A percentile compares a stretch with the other conserved stretches of the same genome.
Evolutionary conservation across 1,140 invertebrate species (phyloP).

Genomic region (Armadillidium nasatum): DNA sequence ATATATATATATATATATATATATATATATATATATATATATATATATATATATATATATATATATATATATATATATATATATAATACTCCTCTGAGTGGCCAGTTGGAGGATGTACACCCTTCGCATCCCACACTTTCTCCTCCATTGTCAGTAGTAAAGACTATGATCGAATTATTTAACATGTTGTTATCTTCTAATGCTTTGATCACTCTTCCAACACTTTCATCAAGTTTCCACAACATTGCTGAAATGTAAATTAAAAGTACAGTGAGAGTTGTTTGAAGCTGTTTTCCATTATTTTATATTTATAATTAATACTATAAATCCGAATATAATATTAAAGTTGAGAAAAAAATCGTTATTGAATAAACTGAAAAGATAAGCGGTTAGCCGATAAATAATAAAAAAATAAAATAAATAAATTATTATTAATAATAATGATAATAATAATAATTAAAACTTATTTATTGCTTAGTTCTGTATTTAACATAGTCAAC

Average conservation of each 20-base stretch:
- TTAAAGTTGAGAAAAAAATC: too few species aligned
- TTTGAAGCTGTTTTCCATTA: too few species aligned
- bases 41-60: constrained; percentile 8
- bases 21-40: constrained; percentile 9
- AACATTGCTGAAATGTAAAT: constrained; percentile 62
- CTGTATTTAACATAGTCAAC: too few species aligned
- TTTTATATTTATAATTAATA: too few species aligned
- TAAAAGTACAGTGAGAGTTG: neutral
- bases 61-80: constrained; percentile 11
- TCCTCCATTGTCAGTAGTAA: constrained; percentile 83
- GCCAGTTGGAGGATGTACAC: constrained; percentile 87
- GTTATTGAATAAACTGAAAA: too few species aligned
- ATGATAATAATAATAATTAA: too few species aligned
- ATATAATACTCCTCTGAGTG: constrained; percentile 66
- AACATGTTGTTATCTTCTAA: constrained; percentile 62
- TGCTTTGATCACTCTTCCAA: constrained; percentile 68
- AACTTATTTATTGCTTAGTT: too few species aligned
- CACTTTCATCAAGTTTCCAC: constrained; percentile 75
- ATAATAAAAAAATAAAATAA: too few species aligned
- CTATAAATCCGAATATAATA: too few species aligned
- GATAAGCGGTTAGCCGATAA: too few species aligned
- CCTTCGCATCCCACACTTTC: constrained; percentile 70
- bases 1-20: neutral
- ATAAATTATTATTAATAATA: too few species aligned
- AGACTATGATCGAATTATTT: constrained; percentile 74